phyloP scores from a whole-genome alignment of 2,113 vertebrate genomes.

The Ictalurus punctatus region DNA sequence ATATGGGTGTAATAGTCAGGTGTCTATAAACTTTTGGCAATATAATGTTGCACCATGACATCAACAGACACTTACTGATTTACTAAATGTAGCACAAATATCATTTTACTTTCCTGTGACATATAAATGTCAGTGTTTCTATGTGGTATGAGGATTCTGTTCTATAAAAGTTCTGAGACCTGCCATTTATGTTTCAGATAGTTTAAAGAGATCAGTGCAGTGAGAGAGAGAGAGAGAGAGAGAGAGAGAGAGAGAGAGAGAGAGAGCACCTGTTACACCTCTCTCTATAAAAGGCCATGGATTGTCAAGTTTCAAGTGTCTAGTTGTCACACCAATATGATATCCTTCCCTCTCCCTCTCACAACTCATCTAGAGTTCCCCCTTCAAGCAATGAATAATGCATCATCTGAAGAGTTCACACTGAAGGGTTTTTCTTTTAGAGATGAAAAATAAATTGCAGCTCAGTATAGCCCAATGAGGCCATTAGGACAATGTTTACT shows the following conservation, averaged over 20 bases:
- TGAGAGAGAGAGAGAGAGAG: neutral
- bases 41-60: neutral
- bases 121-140: neutral
- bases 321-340: slow-evolving; percentile 19
- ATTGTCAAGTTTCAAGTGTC: slow-evolving; percentile 53
- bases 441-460: neutral
- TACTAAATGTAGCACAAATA: slow-evolving; percentile 3
- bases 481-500: neutral
- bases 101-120: neutral
- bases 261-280: slow-evolving; percentile 51
- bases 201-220: neutral
- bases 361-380: neutral
- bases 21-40: neutral
- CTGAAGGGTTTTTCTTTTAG: neutral
- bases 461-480: neutral
- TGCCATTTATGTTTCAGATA: neutral
- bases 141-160: neutral
- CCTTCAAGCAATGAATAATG: neutral
- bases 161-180: neutral
- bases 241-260: slow-evolving; percentile 1
- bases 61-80: neutral
- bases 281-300: slow-evolving; percentile 53
- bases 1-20: neutral
- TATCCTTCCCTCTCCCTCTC: slow-evolving; percentile 17
- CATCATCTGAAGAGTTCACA: neutral